Conservation (phyloP, 2,113 vertebrate species). For the Rynchops niger region DNA sequence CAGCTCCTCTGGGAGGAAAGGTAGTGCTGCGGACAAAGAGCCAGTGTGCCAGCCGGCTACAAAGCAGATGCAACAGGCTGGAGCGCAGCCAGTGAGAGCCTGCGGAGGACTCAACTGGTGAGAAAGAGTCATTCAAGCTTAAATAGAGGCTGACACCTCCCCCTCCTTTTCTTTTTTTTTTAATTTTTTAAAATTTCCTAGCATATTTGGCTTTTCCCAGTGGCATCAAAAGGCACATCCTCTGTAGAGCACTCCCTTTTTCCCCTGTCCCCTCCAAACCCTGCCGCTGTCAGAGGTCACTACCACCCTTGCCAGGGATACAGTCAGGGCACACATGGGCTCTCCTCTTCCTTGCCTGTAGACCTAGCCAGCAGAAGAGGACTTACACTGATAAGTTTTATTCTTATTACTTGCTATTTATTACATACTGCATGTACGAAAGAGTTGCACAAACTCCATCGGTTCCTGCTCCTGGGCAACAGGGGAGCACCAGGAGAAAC, state of each 20-base stretch:
- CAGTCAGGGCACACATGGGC: accelerated
- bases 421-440: not conserved
- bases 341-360: not conserved
- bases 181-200: not conserved
- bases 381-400: not conserved
- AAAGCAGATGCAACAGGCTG: not conserved
- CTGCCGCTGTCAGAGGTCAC: not conserved
- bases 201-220: not conserved
- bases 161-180: no score
- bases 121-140: not conserved
- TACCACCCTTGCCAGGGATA: not conserved
- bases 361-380: not conserved
- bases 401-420: not conserved
- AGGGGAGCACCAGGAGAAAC: not conserved
- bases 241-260: not conserved
- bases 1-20: not conserved
- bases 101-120: not conserved
- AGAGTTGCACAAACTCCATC: not conserved
- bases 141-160: not conserved
- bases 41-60: not conserved
- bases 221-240: not conserved
- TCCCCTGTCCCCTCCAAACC: not conserved
- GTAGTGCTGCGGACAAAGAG: not conserved
- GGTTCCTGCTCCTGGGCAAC: not conserved
- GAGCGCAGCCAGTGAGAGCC: accelerated